Conservation (phyloP, 2,113 vertebrate species). For the Ochotona princeps region DNA sequence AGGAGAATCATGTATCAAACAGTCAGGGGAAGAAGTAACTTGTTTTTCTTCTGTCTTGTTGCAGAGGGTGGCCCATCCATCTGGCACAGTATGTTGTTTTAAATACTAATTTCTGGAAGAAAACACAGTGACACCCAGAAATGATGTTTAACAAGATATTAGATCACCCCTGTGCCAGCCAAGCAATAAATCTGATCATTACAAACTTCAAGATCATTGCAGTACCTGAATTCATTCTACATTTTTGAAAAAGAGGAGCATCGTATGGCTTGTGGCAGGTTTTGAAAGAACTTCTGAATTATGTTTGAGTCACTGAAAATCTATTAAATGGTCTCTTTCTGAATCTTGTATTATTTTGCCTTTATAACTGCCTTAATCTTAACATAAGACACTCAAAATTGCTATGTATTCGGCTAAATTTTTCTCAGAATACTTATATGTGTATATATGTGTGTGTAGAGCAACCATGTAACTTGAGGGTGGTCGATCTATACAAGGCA, state of each 20-base stretch:
- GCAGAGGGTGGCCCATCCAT: no score
- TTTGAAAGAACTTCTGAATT: neutral
- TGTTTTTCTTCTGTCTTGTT: no score
- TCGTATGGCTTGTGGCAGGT: neutral
- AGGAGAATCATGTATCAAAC: neutral
- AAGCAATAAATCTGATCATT: neutral
- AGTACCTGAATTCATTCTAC: neutral
- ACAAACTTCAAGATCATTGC: neutral
- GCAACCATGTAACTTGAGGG: neutral
- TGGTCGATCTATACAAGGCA: neutral
- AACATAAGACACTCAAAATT: neutral
- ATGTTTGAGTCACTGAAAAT: neutral
- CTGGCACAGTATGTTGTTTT: neutral
- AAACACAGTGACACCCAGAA: neutral
- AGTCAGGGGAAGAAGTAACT: neutral
- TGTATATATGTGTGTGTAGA: neutral
- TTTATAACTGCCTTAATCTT: neutral
- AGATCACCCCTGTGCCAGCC: neutral
- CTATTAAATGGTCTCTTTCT: neutral
- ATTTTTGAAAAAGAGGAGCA: neutral
- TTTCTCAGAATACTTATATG: no score
- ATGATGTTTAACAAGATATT: neutral
- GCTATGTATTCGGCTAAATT: neutral
- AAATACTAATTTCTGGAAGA: neutral
- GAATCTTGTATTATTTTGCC: neutral